These are phyloP conservation scores for Morpho deidamia DNA, from an alignment of 2,888 invertebrate genomes.

Conservation along the genomic window DNA sequence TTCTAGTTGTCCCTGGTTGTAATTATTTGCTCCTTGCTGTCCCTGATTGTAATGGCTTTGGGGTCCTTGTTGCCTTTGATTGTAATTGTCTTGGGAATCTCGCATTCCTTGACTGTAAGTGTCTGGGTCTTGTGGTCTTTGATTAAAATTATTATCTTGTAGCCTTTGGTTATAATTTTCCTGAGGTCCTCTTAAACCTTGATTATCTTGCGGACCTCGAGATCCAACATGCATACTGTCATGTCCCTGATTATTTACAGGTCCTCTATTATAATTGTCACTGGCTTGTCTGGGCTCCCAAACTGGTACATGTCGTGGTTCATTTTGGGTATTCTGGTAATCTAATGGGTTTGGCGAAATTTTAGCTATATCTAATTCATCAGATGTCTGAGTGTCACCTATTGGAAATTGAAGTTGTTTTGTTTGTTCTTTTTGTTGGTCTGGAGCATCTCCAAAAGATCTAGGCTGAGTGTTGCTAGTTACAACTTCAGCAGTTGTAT, in stretches of 20 bases:
- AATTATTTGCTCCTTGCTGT: constrained; percentile 5
- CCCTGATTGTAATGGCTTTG: constrained; percentile 10
- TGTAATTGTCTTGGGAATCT: constrained; percentile 9
- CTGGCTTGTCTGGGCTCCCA: constrained; percentile 16
- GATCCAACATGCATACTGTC: constrained; percentile 14
- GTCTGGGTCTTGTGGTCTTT: neutral
- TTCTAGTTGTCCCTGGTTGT: constrained; percentile 7
- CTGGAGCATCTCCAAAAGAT: constrained; percentile 57
- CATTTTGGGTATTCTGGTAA: constrained; percentile 5
- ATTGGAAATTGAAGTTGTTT: constrained; percentile 4
- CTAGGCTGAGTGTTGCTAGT: constrained; percentile 47
- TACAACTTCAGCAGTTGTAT: constrained; percentile 38
- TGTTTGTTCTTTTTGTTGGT: constrained; percentile 15
- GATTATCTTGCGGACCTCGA: constrained; percentile 8
- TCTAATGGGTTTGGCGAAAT: constrained; percentile 1
- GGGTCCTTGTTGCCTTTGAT: neutral
- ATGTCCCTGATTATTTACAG: constrained; percentile 3
- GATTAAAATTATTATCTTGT: constrained; percentile 9
- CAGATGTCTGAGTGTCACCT: constrained; percentile 3
- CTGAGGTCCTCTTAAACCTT: neutral
- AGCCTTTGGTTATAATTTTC: constrained; percentile 1
- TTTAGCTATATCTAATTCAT: neutral
- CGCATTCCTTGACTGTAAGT: constrained; percentile 2
- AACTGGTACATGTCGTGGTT: neutral
- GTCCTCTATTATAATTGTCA: constrained; percentile 7